Percentiles rank a stretch among this genome's conserved stretches.
phyloP scores from a whole-genome alignment of 2,113 vertebrate species.

The Zapornia atra region DNA sequence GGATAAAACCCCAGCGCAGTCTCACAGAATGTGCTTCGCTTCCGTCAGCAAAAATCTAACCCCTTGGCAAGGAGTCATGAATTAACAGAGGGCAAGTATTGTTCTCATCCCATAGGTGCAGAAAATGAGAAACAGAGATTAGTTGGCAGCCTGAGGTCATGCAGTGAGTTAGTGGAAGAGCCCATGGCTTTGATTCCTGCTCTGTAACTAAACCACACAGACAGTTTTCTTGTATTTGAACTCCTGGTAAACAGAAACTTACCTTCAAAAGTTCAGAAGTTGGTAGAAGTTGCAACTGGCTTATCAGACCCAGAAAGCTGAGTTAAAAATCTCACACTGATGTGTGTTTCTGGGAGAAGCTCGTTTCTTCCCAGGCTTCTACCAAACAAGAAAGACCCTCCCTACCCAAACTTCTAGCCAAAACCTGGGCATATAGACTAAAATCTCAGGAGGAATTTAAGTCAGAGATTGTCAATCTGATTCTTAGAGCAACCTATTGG shows the following conservation, averaged over 20 bases:
- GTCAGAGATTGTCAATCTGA: not conserved
- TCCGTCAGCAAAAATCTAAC: conserved; percentile 34
- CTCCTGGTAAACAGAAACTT: not conserved
- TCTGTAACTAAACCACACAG: not conserved
- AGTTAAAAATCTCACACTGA: not conserved
- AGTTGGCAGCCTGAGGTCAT: not conserved
- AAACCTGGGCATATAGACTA: not conserved
- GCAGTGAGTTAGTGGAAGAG: not conserved
- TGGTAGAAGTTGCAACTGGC: not conserved
- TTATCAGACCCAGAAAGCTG: not conserved
- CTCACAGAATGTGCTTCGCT: not conserved
- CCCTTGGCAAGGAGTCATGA: not conserved
- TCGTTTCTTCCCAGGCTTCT: not conserved
- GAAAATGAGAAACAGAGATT: conserved; percentile 28
- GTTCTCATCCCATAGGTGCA: not conserved
- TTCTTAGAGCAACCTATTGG: not conserved
- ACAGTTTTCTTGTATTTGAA: not conserved
- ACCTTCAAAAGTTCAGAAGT: not conserved
- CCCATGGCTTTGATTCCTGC: not conserved
- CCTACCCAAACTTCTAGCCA: not conserved
- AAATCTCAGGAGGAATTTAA: not conserved
- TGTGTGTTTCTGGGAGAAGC: not conserved
- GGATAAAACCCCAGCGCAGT: not conserved
- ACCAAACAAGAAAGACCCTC: not conserved
- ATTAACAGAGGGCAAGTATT: conserved; percentile 1